Percentiles rank a stretch among this genome's conserved stretches.
Evolutionary conservation across 2,888 invertebrate species (phyloP).

Genomic region (Leptinotarsa peninsularis): DNA sequence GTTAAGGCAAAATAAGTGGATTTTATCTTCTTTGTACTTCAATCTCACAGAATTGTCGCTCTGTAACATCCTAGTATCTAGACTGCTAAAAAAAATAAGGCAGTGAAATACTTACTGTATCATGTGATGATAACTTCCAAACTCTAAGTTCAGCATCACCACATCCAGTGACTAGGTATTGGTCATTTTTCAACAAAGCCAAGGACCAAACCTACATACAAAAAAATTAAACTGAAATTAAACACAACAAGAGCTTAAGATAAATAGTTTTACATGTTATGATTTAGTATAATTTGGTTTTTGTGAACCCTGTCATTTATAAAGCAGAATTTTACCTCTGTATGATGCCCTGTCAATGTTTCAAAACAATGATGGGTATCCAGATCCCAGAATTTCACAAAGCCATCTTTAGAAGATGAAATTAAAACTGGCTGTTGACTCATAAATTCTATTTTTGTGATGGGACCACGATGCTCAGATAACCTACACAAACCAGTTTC

Average conservation of each 20-base stretch:
- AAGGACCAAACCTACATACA: slow-evolving; percentile 83
- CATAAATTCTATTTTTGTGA: slow-evolving; percentile 86
- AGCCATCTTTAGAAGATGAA: slow-evolving; percentile 92
- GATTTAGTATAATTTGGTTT: too few species aligned
- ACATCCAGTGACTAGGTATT: slow-evolving; percentile 88
- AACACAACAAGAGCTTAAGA: not conserved
- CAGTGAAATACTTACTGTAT: slow-evolving; percentile 63
- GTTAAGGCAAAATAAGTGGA: too few species aligned
- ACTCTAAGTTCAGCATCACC: slow-evolving; percentile 87
- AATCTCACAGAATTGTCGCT: too few species aligned
- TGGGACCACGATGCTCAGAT: slow-evolving; percentile 89
- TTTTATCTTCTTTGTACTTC: too few species aligned
- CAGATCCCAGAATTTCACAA: slow-evolving; percentile 97
- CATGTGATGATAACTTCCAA: slow-evolving; percentile 79
- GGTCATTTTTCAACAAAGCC: slow-evolving; percentile 80
- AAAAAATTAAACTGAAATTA: slow-evolving; percentile 38
- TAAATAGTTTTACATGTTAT: too few species aligned
- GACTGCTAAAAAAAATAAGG: not conserved
- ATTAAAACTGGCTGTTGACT: slow-evolving; percentile 77
- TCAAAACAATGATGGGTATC: slow-evolving; percentile 95
- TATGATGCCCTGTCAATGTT: slow-evolving; percentile 89
- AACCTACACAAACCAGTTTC: slow-evolving; percentile 91
- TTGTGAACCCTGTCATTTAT: too few species aligned
- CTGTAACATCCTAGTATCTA: not conserved
- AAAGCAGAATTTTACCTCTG: slow-evolving; percentile 72